A percentile compares a stretch with the other conserved stretches of the same genome.
Conservation (phyloP, 2,797 vertebrate species). For the Malacoraja senta region DNA sequence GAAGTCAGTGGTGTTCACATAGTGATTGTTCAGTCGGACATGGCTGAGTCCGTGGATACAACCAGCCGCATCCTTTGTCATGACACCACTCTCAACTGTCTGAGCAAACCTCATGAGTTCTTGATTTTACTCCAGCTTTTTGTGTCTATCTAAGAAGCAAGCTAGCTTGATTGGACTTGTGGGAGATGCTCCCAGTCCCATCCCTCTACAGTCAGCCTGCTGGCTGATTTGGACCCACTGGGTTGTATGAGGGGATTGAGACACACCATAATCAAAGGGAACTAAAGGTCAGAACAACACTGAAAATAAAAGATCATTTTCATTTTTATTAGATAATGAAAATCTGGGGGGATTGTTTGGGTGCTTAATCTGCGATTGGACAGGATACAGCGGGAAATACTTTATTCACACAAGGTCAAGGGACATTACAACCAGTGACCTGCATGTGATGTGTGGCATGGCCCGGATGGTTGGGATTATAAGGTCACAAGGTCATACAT, state of each 20-base stretch:
- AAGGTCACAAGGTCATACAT: too few species aligned
- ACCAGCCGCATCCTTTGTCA: too few species aligned
- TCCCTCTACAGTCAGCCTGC: background rate
- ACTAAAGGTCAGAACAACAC: background rate
- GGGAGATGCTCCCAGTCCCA: background rate
- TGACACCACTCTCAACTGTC: too few species aligned
- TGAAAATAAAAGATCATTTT: background rate
- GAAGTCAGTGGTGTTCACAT: conserved; percentile 93
- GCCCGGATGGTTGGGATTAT: too few species aligned
- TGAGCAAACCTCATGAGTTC: too few species aligned
- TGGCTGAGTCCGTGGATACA: too few species aligned
- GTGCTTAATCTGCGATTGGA: background rate
- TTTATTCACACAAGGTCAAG: too few species aligned
- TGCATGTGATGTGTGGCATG: too few species aligned
- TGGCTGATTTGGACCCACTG: background rate
- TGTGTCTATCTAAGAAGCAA: too few species aligned
- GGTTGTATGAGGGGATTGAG: background rate
- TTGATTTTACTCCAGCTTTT: too few species aligned
- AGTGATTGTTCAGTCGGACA: conserved; percentile 89
- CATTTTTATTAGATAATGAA: background rate
- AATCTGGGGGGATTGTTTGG: background rate
- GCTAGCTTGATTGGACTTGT: background rate
- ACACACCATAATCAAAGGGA: background rate
- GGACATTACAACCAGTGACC: too few species aligned
- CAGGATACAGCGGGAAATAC: background rate